phyloP scores from a whole-genome alignment of 2,888 invertebrate genomes.

The Lumbricus terrestris region DNA sequence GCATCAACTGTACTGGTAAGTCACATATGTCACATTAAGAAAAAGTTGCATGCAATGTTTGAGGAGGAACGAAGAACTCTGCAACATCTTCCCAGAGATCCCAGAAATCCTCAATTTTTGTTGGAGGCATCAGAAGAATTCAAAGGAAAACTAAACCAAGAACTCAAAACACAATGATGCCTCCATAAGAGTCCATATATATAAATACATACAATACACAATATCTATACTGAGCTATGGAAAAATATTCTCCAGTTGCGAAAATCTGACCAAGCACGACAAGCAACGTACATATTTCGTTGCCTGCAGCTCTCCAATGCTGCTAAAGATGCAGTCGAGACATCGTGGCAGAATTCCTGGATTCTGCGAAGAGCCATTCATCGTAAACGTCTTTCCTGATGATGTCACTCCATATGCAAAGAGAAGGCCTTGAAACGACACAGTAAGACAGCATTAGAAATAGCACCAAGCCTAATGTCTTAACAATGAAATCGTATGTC shows the following conservation, averaged over 20 bases:
- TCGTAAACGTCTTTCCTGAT: constrained; percentile 92
- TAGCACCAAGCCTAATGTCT: not conserved
- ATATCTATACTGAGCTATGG: no score
- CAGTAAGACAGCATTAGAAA: not conserved
- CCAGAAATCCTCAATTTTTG: not conserved
- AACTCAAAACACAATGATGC: not conserved
- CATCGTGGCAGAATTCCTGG: constrained; percentile 85
- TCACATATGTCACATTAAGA: not conserved
- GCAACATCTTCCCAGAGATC: not conserved
- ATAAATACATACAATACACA: no score
- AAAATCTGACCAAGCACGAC: not conserved
- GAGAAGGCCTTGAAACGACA: constrained; percentile 64
- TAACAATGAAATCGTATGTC: no score
- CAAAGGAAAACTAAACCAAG: not conserved
- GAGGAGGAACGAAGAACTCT: not conserved
- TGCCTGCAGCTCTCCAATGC: constrained; percentile 77
- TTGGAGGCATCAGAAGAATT: not conserved
- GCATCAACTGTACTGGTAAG: no score
- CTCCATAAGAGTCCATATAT: no score
- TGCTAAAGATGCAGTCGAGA: constrained; percentile 88
- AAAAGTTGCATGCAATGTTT: not conserved
- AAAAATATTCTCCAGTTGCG: not conserved
- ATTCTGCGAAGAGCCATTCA: constrained; percentile 74
- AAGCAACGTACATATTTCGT: constrained; percentile 71
- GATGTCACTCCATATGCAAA: constrained; percentile 98